Evolutionary conservation across 2,888 invertebrate species (phyloP), one percentile per base, ranked within the genome.

Genomic region (Cloeon dipterum): DNA sequence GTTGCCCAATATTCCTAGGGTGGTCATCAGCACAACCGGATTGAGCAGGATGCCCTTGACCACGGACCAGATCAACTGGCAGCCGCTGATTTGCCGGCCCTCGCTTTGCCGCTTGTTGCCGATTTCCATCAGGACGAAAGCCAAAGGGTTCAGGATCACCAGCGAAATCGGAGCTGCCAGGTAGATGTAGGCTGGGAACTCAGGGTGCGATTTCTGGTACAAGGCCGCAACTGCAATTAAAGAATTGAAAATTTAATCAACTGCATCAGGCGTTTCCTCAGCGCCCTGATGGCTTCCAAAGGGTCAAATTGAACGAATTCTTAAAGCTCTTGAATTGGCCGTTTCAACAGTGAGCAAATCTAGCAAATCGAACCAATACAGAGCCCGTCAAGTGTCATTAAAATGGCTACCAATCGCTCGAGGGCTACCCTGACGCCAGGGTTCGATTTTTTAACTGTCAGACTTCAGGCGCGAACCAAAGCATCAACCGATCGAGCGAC

Each of bases 141-240:
- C 85, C 44, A 93, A 66, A 0, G 93, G 93, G 58, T 94, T 94
- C 19, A 94, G 61, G 46, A 93, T 74, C 2, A 85, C 81, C 42
- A 94, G 60, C 29, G 88, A 91, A 52, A 93, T 86, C 2, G 94
- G 94, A 8, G 91, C 88, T 68, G 93, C 74, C 36, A 94, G 62
- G 53, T 93, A 94, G 34, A 94, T 61, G 54, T 91, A 94, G 1
- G 76, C 67, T 1, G 83, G 71, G 61, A 83, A 93, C 49, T 91
- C 85, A 0, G 88, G 85, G 61, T 93, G 89, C 4, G 71, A 69
- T 40, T 72, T 68, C 44, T 70, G 63, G 55, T 93, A 94, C 16
- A 94, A 62, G 17, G 91, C 88, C 49, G 68, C 68, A 37, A 91
- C 85, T 83, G 62, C 45, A 60, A 59, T n/a, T n/a, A n/a, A n/a